These are phyloP conservation scores for Papilio polytes DNA, from an alignment of 1,140 invertebrate genomes.

Conservation along the genomic window DNA sequence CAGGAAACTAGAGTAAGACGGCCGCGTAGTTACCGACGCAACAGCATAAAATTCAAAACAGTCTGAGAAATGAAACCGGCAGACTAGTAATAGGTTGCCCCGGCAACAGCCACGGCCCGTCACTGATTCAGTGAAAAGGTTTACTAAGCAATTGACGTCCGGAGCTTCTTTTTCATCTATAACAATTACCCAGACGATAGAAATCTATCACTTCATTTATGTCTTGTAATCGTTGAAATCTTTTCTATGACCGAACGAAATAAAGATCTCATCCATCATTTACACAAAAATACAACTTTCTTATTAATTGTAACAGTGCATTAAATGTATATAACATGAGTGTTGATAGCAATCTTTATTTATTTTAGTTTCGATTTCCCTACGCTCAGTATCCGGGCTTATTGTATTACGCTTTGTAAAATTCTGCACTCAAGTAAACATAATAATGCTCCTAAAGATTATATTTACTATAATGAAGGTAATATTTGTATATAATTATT, in stretches of 20 bases:
- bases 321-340: not conserved
- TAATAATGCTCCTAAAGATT: not conserved
- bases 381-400: not conserved
- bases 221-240: not conserved
- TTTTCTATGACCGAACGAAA: not conserved
- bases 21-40: conserved; percentile 36
- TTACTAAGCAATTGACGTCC: conserved; percentile 30
- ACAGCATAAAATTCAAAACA: conserved; percentile 41
- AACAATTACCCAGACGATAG: conserved; percentile 18
- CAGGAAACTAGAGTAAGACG: conserved; percentile 41
- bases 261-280: not conserved
- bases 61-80: conserved; percentile 33
- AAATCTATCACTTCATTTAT: not conserved
- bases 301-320: not conserved
- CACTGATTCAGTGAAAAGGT: conserved; percentile 36
- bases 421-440: not conserved
- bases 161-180: conserved; percentile 24
- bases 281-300: not conserved
- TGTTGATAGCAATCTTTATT: not conserved
- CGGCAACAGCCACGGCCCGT: conserved; percentile 26
- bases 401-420: not conserved
- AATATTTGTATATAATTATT: not conserved
- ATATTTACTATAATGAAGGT: not conserved
- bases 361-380: not conserved
- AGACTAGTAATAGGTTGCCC: conserved; percentile 39